Evolutionary conservation across 2,888 invertebrate species (phyloP), one percentile per base, ranked within the genome.

Genomic region (Brachycybe producta): DNA sequence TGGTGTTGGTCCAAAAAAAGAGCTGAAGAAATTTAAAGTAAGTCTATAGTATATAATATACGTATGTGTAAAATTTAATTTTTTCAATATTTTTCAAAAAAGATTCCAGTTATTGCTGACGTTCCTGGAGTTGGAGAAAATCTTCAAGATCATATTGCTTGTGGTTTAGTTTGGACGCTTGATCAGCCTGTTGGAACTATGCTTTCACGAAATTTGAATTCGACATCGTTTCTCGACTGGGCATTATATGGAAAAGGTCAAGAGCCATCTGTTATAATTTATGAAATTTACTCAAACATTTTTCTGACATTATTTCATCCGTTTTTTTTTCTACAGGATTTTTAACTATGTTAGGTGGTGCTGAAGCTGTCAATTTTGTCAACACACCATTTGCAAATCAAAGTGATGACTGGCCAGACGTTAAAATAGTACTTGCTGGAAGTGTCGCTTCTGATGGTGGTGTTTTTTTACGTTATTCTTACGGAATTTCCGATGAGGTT

Each of bases 341-440:
- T 0, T 84, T 88, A 83, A 86, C 87, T 0, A 81, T 82, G 0
- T 68, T 87, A 1, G 88, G 88, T 2, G 90, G 88, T 0, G 79
- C 90, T 4, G 90, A 90, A 69, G 87, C 85, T 0, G 70, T 88
- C 47, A 88, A 83, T 2, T 91, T 88, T 65, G 80, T 90, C n/a
- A 80, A 82, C 27, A 87, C 88, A 0, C 88, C 88, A 67, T 88
- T 86, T 63, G 85, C 85, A 0, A 88, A 88, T 63, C 73, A 78
- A 48, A 75, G 80, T 0, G 84, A 87, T 50, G 88, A 90, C 64
- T 90, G 86, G 84, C 88, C 90, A 0, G 90, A 91, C 62, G 86
- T 90, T 55, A 86, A 87, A 63, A 85, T 88, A 84, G 70, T 88
- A 68, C 82, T 85, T 15, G 35, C 46, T n/a, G n/a, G 11, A 11